Evolutionary conservation across 2,888 invertebrate species (phyloP), one percentile per base, ranked within the genome.

Genomic region (Pristionchus fissidentatus): DNA sequence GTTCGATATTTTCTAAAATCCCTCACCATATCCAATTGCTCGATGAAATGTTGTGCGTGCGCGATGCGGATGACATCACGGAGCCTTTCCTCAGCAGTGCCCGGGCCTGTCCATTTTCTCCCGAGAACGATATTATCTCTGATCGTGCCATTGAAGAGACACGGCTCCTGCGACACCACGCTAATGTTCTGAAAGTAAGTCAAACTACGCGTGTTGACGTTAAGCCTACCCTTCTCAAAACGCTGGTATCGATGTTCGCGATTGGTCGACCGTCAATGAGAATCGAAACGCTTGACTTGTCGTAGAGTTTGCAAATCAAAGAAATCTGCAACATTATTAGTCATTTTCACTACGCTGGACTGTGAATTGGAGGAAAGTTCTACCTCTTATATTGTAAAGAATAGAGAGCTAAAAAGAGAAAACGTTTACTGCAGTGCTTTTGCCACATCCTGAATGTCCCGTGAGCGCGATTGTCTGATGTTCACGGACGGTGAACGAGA

Each of bases 111-210:
- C 52, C 78, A 78, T 22, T 26, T 22, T 35, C 79, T 35, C 0
- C 84, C 84, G 2, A 84, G 41, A 35, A 49, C 4, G 13, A 84
- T 66, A 32, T 84, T 84, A 35, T 84, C 84, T 66, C 60, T 46
- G 22, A 84, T 84, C 0, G 80, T 80, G 0, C 80, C 66, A n/a
- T 84, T 80, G 73, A 84, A 84, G 0, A 84, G 73, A 13, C 52
- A 73, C 29, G 85, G 85, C 75, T 85, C 85, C 75, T 85, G 85
- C 46, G 41, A 38, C 0, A 85, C 85, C 19, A 85, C 81, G 15
- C 84, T 84, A 46, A 84, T 80, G 73, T 84, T 79, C 80, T 79
- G 32, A 2, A 70, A 73, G 29, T 41, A 26, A 43, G 4, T 13
- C n/a, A 22, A 7, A 55, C n/a, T 15, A 19, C 1, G 0, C 62